These are phyloP conservation scores for Caiman crocodilus DNA, from an alignment of 2,797 vertebrate genomes.

Conservation along the genomic window DNA sequence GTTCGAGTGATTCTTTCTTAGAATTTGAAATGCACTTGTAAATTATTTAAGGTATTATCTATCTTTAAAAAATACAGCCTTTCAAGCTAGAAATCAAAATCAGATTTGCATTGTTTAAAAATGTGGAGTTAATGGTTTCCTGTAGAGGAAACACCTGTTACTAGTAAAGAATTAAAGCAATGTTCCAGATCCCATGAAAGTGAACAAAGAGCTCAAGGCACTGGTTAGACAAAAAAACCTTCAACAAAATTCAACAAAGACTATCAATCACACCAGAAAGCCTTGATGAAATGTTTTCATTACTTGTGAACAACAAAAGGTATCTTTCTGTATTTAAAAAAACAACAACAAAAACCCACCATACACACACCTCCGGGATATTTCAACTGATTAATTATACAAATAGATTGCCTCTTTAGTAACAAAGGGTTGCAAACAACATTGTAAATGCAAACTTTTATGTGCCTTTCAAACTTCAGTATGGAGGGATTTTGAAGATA, in stretches of 20 bases:
- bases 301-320: conserved; percentile 63
- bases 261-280: conserved; percentile 64
- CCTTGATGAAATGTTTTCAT: conserved; percentile 66
- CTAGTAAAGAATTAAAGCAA: conserved; percentile 58
- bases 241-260: conserved; percentile 57
- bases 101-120: conserved; percentile 66
- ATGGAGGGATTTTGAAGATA: not conserved
- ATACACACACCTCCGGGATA: conserved; percentile 14
- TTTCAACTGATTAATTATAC: conserved; percentile 75
- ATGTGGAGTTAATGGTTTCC: conserved; percentile 50
- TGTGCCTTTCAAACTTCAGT: conserved; percentile 38
- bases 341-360: conserved; percentile 1
- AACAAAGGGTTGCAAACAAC: conserved; percentile 51
- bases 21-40: conserved; percentile 13
- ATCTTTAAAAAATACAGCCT: not conserved
- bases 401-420: conserved; percentile 67
- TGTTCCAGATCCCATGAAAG: conserved; percentile 54
- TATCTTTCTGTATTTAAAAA: conserved; percentile 7
- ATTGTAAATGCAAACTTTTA: conserved; percentile 47
- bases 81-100: conserved; percentile 55
- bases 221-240: conserved; percentile 62
- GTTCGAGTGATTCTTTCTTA: not conserved
- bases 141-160: conserved; percentile 68
- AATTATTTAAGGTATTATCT: conserved; percentile 35
- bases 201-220: conserved; percentile 71